Conservation (phyloP, 1,140 invertebrate species). For the Diploscapter pachys region DNA sequence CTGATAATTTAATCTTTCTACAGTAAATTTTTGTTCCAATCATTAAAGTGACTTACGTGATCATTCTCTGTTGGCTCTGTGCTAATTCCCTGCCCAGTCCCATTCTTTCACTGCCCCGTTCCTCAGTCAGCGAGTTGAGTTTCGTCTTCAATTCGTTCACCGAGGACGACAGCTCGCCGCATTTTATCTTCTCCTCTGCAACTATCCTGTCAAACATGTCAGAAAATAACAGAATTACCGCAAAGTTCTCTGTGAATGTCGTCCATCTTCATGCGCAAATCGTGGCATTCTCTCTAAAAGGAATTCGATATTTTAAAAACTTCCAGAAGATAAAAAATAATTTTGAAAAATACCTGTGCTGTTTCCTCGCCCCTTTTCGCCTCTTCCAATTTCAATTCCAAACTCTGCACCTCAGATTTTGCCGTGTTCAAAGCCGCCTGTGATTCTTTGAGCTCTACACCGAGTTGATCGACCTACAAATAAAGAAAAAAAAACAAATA, state of each 20-base stretch:
- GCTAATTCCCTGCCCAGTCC: slow-evolving; percentile 3
- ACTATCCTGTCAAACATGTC: not conserved
- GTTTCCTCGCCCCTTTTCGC: not conserved
- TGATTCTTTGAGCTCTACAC: not conserved
- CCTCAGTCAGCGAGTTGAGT: slow-evolving; percentile 4
- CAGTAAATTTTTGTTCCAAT: not conserved
- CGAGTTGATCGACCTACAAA: not conserved
- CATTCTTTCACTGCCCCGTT: slow-evolving; percentile 13
- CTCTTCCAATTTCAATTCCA: slow-evolving; percentile 12
- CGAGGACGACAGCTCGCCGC: not conserved
- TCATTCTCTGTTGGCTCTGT: slow-evolving; percentile 8
- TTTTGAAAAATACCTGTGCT: not conserved
- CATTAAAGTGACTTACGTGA: not conserved
- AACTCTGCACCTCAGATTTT: not conserved
- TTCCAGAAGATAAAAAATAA: not conserved
- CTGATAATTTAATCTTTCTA: not conserved
- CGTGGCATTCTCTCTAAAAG: not conserved
- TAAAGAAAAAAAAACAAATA: not conserved
- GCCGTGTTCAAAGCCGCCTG: slow-evolving; percentile 2
- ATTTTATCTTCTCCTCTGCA: not conserved
- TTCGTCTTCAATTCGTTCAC: not conserved
- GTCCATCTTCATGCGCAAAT: slow-evolving; percentile 2
- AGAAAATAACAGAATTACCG: not conserved
- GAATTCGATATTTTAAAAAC: not conserved
- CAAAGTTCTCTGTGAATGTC: not conserved